Evolutionary conservation across 2,888 invertebrate genomes (phyloP).

Genomic region (Drosophila pseudotalamancana): DNA sequence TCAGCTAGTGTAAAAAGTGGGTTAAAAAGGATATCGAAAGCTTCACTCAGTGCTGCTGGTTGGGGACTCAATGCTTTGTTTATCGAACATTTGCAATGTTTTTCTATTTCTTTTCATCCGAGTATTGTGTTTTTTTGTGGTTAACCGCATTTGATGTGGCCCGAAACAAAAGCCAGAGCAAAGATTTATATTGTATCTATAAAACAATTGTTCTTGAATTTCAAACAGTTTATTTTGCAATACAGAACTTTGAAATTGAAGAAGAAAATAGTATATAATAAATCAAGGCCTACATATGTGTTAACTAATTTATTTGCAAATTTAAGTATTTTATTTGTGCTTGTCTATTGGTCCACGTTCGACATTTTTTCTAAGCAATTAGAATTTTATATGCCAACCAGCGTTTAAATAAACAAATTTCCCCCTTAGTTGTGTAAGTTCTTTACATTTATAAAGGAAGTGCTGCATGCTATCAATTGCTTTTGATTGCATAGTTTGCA

Average conservation of each 20-base stretch:
- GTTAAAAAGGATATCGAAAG: conserved; percentile 46
- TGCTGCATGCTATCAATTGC: background rate
- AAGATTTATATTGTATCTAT: conserved; percentile 6
- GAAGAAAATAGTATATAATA: too few relatives aligned
- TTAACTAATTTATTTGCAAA: background rate
- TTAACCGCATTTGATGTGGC: conserved; percentile 41
- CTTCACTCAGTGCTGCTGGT: conserved; percentile 31
- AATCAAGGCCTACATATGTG: too few relatives aligned
- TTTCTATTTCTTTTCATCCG: background rate
- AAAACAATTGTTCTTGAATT: conserved; percentile 18
- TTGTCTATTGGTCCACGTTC: too few relatives aligned
- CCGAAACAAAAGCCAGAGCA: conserved; percentile 18
- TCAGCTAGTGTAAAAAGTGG: conserved; percentile 41
- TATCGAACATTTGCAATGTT: conserved; percentile 16
- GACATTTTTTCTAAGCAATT: background rate
- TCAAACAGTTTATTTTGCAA: conserved; percentile 2
- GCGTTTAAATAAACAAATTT: background rate
- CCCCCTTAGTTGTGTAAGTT: background rate
- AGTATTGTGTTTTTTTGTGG: conserved; percentile 13
- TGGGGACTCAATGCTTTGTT: conserved; percentile 29
- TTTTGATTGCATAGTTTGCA: too few relatives aligned
- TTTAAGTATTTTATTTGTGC: too few relatives aligned
- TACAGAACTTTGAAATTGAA: background rate
- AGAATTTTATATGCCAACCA: too few relatives aligned
- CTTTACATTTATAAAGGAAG: background rate